Conservation (phyloP, 1,140 invertebrate genomes). For the Phymastichus coffea region DNA sequence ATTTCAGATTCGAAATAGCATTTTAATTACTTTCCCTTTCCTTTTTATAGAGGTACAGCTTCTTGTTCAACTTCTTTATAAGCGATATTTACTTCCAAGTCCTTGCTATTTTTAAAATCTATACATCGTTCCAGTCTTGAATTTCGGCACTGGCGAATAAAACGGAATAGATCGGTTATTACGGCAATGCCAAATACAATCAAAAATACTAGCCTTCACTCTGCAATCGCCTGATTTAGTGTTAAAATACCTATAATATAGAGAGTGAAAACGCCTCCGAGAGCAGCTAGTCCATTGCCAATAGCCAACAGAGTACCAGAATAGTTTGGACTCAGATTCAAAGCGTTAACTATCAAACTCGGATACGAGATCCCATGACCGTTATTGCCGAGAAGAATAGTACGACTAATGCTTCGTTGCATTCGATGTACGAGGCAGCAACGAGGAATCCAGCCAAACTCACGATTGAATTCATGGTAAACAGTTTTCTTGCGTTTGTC, state of each 20-base stretch:
- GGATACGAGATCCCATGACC: background rate
- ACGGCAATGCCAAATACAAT: background rate
- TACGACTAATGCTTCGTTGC: background rate
- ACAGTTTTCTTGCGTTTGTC: background rate
- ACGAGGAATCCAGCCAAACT: background rate
- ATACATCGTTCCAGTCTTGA: background rate
- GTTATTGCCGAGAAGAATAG: background rate
- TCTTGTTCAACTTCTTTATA: background rate
- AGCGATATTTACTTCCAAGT: background rate
- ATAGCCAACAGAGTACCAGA: background rate
- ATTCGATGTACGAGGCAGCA: background rate
- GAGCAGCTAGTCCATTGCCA: background rate
- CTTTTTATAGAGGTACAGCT: no score
- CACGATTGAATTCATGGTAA: background rate
- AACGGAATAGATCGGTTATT: background rate
- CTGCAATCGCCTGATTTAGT: background rate
- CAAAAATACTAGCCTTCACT: background rate
- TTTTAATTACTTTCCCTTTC: no score
- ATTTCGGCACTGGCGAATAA: background rate
- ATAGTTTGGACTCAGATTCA: background rate
- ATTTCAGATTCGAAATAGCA: no score
- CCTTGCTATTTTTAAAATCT: background rate
- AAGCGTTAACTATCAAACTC: background rate
- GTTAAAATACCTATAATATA: background rate
- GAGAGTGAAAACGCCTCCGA: background rate